Evolutionary conservation across 2,113 vertebrate species (phyloP).

Genomic region (Garra rufa): DNA sequence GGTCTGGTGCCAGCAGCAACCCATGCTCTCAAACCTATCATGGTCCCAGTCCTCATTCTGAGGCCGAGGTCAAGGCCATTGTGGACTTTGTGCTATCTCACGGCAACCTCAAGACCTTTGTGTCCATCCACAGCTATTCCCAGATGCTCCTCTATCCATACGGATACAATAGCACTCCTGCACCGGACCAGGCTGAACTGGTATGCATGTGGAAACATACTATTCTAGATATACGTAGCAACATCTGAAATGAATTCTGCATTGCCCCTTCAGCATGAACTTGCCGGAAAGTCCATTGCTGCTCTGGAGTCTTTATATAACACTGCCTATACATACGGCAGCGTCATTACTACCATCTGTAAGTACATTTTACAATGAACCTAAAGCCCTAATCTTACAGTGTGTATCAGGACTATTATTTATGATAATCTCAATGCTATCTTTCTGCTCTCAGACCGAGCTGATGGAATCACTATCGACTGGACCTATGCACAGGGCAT

Average conservation of each 20-base stretch:
- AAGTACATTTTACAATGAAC: constrained; percentile 65
- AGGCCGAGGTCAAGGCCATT: constrained; percentile 89
- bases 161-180: constrained; percentile 76
- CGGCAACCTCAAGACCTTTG: constrained; percentile 87
- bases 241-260: not conserved
- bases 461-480: constrained; percentile 83
- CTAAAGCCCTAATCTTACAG: not conserved
- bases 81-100: constrained; percentile 90
- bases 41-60: constrained; percentile 83
- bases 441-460: constrained; percentile 73
- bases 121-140: constrained; percentile 96
- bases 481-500: constrained; percentile 84
- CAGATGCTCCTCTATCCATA: constrained; percentile 96
- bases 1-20: constrained; percentile 78
- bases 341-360: constrained; percentile 92
- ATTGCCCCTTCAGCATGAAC: constrained; percentile 71
- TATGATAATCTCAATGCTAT: not conserved
- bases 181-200: constrained; percentile 80
- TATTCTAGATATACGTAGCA: not conserved
- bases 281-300: constrained; percentile 79
- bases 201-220: constrained; percentile 64
- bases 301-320: constrained; percentile 84
- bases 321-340: constrained; percentile 84
- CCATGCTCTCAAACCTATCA: constrained; percentile 86
- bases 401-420: not conserved